Percentiles rank a stretch among this genome's conserved stretches.
Conservation (phyloP, 2,797 vertebrate genomes). For the Gouania willdenowi region DNA sequence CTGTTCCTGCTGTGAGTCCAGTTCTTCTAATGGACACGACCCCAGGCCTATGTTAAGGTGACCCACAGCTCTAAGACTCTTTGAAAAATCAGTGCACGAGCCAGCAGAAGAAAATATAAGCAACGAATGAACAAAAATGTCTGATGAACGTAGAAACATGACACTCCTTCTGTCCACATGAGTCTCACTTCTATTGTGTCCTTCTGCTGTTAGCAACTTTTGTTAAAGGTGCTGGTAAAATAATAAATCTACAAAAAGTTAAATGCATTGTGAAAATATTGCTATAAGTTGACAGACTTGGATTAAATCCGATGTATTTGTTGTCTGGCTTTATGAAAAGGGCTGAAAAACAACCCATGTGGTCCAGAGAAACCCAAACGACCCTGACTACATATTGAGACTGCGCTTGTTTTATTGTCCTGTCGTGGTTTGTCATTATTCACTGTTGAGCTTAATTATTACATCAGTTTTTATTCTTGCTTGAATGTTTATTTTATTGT, state of each 20-base stretch:
- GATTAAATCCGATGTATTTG: constrained; percentile 7
- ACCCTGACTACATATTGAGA: too few species aligned
- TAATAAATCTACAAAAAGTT: constrained; percentile 14
- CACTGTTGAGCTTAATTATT: too few species aligned
- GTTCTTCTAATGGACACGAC: constrained; percentile 9
- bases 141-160: background rate
- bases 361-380: background rate
- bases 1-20: constrained; percentile 16
- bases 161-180: too few species aligned
- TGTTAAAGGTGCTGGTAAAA: too few species aligned
- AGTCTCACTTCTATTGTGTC: constrained; percentile 1
- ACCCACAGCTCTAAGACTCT: constrained; percentile 16
- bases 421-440: too few species aligned
- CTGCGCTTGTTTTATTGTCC: too few species aligned
- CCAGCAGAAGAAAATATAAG: background rate
- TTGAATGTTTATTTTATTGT: too few species aligned
- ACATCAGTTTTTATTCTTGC: too few species aligned
- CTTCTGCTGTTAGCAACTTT: constrained; percentile 10
- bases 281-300: constrained; percentile 14
- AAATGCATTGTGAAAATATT: constrained; percentile 12
- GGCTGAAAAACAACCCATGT: background rate
- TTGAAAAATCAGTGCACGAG: constrained; percentile 22
- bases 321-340: constrained; percentile 4
- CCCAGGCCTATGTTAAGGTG: constrained; percentile 21
- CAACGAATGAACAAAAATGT: constrained; percentile 3